Conservation (phyloP, 2,797 vertebrate species). For the Characodon lateralis region DNA sequence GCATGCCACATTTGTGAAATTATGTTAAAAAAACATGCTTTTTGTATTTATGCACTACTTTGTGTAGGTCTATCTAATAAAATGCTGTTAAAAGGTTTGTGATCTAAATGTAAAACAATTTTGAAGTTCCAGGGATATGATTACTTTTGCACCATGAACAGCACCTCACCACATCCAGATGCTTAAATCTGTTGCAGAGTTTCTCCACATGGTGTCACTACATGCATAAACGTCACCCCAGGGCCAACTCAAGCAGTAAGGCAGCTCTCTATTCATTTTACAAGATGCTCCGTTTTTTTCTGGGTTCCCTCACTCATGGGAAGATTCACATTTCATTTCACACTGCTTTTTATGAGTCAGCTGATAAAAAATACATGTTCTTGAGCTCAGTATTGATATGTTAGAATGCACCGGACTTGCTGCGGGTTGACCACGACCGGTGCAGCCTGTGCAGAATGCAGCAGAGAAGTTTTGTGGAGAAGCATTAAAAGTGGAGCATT, state of each 20-base stretch:
- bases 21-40: too few relatives aligned
- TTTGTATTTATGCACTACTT: too few relatives aligned
- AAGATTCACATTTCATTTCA: constrained; percentile 27
- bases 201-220: constrained; percentile 69
- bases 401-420: constrained; percentile 16
- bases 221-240: constrained; percentile 41
- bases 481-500: constrained; percentile 48
- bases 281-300: constrained; percentile 18
- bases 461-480: constrained; percentile 35
- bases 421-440: constrained; percentile 13
- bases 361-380: constrained; percentile 49
- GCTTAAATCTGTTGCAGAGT: constrained; percentile 19
- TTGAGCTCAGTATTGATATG: constrained; percentile 43
- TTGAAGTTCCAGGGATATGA: background rate
- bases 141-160: background rate
- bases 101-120: background rate
- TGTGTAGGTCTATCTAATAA: background rate
- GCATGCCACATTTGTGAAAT: too few relatives aligned
- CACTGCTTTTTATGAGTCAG: constrained; percentile 32
- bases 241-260: constrained; percentile 1
- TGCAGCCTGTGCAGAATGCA: constrained; percentile 12
- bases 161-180: background rate
- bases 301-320: background rate
- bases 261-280: constrained; percentile 25
- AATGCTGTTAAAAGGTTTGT: background rate